Conservation (phyloP, 2,888 invertebrate species). For the Augochlorella aurata region DNA sequence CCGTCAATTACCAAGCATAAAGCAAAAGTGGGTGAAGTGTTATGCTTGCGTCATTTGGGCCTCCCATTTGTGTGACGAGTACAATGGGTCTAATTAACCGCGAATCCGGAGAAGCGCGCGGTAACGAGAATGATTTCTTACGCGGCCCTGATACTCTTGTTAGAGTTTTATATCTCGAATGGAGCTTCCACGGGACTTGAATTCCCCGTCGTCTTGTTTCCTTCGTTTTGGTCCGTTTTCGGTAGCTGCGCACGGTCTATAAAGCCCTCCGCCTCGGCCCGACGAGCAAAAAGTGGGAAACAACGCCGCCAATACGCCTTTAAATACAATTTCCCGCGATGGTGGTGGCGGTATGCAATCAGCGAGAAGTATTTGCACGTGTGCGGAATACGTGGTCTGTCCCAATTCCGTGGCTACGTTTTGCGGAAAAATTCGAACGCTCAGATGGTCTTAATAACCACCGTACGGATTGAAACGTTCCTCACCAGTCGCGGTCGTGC, state of each 20-base stretch:
- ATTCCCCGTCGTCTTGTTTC: conserved; percentile 1
- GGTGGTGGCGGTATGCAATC: conserved; percentile 50
- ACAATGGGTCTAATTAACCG: conserved; percentile 37
- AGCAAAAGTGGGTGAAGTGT: too few relatives aligned
- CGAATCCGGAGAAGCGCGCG: conserved; percentile 28
- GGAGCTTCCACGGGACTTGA: neutral
- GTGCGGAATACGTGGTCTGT: conserved; percentile 45
- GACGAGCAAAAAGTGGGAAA: conserved; percentile 6
- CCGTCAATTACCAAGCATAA: too few relatives aligned
- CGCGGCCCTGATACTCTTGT: conserved; percentile 5
- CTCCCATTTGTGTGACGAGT: too few relatives aligned
- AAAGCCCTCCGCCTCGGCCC: conserved; percentile 1
- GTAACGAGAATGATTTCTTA: conserved; percentile 38
- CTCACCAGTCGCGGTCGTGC: neutral
- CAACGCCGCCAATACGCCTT: conserved; percentile 49
- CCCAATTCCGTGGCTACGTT: conserved; percentile 53
- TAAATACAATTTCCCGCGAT: conserved; percentile 57
- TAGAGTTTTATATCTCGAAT: conserved; percentile 26
- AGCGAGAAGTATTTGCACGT: conserved; percentile 57
- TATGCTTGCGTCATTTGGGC: too few relatives aligned
- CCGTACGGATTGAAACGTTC: conserved; percentile 50
- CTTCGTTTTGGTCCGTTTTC: neutral
- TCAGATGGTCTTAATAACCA: conserved; percentile 54
- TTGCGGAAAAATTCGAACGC: conserved; percentile 55
- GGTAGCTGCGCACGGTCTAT: neutral